phyloP scores from a whole-genome alignment of 2,113 vertebrate genomes.

The Brachionichthys hirsutus region DNA sequence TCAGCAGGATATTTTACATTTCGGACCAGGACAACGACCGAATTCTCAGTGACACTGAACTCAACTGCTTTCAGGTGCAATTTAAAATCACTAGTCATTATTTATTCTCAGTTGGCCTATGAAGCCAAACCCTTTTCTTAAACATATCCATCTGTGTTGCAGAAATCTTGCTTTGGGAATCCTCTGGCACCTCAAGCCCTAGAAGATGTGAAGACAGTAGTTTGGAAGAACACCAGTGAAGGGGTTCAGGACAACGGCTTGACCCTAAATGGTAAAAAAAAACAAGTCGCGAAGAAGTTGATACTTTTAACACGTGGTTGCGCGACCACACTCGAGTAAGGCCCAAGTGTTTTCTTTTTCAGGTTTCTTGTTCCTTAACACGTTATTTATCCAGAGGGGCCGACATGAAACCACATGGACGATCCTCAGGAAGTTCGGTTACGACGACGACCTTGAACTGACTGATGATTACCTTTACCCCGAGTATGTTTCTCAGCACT shows the following conservation, averaged over 20 bases:
- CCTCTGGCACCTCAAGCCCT: slow-evolving; percentile 93
- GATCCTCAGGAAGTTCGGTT: slow-evolving; percentile 92
- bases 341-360: slow-evolving; percentile 2
- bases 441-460: slow-evolving; percentile 87
- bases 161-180: slow-evolving; percentile 95
- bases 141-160: background rate
- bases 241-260: slow-evolving; percentile 89
- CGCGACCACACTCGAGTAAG: slow-evolving; percentile 8
- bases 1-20: slow-evolving; percentile 93
- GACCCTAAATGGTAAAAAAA: slow-evolving; percentile 86
- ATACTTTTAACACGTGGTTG: background rate
- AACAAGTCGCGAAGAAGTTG: background rate
- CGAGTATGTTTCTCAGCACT: slow-evolving; percentile 73
- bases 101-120: slow-evolving; percentile 8
- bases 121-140: background rate
- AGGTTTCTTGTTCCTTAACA: slow-evolving; percentile 98
- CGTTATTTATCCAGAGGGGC: slow-evolving; percentile 95
- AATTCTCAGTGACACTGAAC: slow-evolving; percentile 90
- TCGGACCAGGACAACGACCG: slow-evolving; percentile 94
- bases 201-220: slow-evolving; percentile 95
- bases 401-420: slow-evolving; percentile 98
- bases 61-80: slow-evolving; percentile 93
- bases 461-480: slow-evolving; percentile 89
- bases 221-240: slow-evolving; percentile 89
- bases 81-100: background rate